Conservation (phyloP, 2,797 vertebrate genomes). For the Scolopax rusticola region DNA sequence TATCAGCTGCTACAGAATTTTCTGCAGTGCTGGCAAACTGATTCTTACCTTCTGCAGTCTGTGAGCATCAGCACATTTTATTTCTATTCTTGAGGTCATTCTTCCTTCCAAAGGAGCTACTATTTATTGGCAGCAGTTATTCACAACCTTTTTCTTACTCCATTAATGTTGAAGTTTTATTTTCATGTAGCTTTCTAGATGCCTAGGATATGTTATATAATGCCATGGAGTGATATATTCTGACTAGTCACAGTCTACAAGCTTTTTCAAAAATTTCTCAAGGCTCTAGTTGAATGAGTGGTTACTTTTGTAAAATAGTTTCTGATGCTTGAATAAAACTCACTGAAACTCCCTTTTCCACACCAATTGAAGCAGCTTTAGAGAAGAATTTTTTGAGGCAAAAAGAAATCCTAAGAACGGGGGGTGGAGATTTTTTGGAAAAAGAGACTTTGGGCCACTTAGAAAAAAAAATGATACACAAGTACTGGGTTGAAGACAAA, state of each 20-base stretch:
- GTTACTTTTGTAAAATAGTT: not conserved
- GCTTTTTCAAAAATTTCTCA: not conserved
- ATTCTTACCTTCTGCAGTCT: slow-evolving; percentile 1
- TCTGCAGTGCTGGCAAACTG: not conserved
- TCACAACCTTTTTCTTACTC: not conserved
- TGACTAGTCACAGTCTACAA: not conserved
- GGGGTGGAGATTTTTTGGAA: not conserved
- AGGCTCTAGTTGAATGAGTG: not conserved
- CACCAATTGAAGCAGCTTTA: not conserved
- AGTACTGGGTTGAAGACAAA: not conserved
- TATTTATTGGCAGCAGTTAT: slow-evolving; percentile 7
- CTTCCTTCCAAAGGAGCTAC: not conserved
- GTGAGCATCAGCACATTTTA: slow-evolving; percentile 32
- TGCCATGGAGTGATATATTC: not conserved
- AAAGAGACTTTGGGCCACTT: not conserved
- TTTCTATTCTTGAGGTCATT: slow-evolving; percentile 15
- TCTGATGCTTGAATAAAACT: not conserved
- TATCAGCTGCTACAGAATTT: slow-evolving; percentile 28
- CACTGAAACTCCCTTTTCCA: not conserved
- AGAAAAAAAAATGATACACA: not conserved
- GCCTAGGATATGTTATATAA: not conserved
- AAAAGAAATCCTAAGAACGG: not conserved
- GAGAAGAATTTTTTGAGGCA: not conserved
- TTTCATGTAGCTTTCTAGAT: not conserved
- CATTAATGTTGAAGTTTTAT: not conserved